Base-by-base conservation (phyloP, 2,113 vertebrate genomes). In the Lophura nycthemera region DNA sequence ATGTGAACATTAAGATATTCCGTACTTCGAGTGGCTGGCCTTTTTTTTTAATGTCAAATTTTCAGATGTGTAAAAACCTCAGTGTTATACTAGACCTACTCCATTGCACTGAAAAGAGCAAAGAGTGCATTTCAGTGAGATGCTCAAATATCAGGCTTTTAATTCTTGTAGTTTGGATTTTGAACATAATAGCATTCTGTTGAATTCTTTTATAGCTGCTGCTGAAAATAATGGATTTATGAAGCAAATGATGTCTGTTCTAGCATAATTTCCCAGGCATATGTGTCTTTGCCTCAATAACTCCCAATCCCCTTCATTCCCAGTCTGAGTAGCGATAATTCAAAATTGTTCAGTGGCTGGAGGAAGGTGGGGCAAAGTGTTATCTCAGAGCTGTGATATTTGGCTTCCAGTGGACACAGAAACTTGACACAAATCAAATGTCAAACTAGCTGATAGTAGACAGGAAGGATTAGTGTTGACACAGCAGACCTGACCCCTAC, bases 381-480 rank as follows among this genome's bases (percentile, higher is more conserved):
- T 98, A 97, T 97, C 96, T 96, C 88, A 48, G 83, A 96, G 86
- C 92, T 91, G 84, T 86, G 97, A 96, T 97, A 97, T 91, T 96
- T 95, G 91, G 89, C 96, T 98, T 97, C 93, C 92, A 97, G 96
- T 96, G 96, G 96, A 96, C 96, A 94, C 92, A 96, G 84, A 90
- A 95, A 97, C 95, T 97, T 98, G 97, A 98, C 97, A 97, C 96
- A 96, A 97, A 97, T 97, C 94, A 98, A 98, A 97, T 36, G 98
- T 97, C 98, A 97, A 95, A 89, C 63, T 43, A 77, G 77, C 96
- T 96, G 98, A 98, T 98, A 98, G 97, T 95, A 94, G 97, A 96
- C 98, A 98, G 98, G 98, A 99, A 98, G 97, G 97, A 98, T 98
- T 97, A 97, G 96, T 98, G 98, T 98, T 98, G 97, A 98, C 97